phyloP scores from a whole-genome alignment of 2,888 invertebrate species.

The Seira musarum region DNA sequence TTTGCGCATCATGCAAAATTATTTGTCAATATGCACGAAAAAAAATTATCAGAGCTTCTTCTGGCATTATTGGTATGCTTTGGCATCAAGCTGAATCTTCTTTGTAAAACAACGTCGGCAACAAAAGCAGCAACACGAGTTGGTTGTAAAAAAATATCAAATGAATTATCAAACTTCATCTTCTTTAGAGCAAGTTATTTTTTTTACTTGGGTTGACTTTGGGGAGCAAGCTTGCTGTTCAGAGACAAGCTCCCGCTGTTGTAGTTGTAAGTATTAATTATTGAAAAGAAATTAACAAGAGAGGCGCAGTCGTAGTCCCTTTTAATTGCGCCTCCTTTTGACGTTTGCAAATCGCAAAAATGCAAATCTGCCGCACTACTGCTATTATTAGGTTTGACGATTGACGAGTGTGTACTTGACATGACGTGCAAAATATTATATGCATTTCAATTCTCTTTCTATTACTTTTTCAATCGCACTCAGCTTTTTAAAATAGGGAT shows the following conservation, averaged over 20 bases:
- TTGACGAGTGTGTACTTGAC: not conserved
- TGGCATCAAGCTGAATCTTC: not conserved
- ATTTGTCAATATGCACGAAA: not conserved
- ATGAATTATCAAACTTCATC: not conserved
- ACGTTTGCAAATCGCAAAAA: not conserved
- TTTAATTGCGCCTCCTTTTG: slow-evolving; percentile 29
- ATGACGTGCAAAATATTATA: too few relatives aligned
- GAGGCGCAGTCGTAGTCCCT: slow-evolving; percentile 23
- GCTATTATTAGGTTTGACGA: slow-evolving; percentile 3
- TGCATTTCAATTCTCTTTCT: too few relatives aligned
- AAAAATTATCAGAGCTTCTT: too few relatives aligned
- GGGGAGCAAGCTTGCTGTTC: not conserved
- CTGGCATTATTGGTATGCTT: not conserved
- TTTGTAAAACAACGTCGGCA: not conserved
- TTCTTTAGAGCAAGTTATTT: not conserved
- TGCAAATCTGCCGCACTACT: not conserved
- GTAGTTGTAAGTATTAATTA: slow-evolving; percentile 33
- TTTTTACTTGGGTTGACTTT: too few relatives aligned
- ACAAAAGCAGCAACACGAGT: not conserved
- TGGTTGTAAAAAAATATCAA: not conserved
- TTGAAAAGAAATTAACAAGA: slow-evolving; percentile 25
- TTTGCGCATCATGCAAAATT: not conserved
- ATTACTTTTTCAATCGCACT: too few relatives aligned
- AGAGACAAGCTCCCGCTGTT: slow-evolving; percentile 1
- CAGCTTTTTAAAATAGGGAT: too few relatives aligned